Conservation (phyloP, 2,113 vertebrate species). For the Leptobrachium leishanense region DNA sequence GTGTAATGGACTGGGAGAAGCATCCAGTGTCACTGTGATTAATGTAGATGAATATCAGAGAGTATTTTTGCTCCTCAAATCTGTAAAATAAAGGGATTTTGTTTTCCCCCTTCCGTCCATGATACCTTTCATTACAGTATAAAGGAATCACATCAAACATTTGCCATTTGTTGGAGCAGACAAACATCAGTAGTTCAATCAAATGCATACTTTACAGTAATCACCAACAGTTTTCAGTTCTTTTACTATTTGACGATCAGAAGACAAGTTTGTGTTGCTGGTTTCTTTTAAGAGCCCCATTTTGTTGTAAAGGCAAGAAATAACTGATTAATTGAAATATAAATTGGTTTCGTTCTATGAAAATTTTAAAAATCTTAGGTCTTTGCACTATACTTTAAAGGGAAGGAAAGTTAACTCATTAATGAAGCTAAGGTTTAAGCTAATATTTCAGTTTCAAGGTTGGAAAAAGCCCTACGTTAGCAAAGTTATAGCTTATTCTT, state of each 20-base stretch:
- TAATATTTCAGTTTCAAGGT: too few relatives aligned
- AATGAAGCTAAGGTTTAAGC: too few relatives aligned
- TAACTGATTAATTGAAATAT: too few relatives aligned
- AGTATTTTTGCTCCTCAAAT: background rate
- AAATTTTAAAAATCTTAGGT: too few relatives aligned
- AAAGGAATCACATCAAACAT: background rate
- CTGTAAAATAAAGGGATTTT: background rate
- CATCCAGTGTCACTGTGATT: constrained; percentile 26
- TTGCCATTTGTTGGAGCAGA: background rate
- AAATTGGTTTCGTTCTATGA: too few relatives aligned
- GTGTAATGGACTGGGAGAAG: constrained; percentile 9
- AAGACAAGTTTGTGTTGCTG: background rate
- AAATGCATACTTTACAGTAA: background rate
- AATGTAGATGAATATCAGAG: constrained; percentile 7
- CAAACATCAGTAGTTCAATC: background rate
- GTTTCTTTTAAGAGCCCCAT: background rate
- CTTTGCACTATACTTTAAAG: too few relatives aligned
- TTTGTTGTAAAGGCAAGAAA: background rate
- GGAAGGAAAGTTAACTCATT: too few relatives aligned
- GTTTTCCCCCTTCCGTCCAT: background rate
- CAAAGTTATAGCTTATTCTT: too few relatives aligned
- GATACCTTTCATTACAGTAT: background rate
- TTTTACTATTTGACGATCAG: background rate
- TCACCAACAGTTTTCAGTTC: background rate
- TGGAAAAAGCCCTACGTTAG: too few relatives aligned